Evolutionary conservation across 1,140 invertebrate species (phyloP), one percentile per base, ranked within the genome.

Genomic region (Aphis gossypii): DNA sequence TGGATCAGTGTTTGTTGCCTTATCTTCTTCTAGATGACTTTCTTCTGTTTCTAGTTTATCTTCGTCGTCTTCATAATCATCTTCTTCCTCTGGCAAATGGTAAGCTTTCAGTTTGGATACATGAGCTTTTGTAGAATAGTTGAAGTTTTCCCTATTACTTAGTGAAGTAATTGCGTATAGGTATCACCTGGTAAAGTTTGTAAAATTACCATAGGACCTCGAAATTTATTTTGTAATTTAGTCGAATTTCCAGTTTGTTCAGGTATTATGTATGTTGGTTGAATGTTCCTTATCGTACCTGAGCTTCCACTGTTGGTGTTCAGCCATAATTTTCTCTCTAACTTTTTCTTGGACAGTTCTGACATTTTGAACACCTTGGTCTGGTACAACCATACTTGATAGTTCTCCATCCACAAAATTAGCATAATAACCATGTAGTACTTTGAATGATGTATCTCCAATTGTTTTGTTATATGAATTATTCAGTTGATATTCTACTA

Each of bases 401-500:
- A 94, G 94, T 68, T 46, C 87, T 94, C 68, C 41, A 35, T 87
- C 84, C 8, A 25, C 41, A 18, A 56, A 23, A 25, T 38, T 54
- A 38, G 93, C 38, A 30, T 38, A 44, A 68, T 93, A 93, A n/a
- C 93, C 93, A 87, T 35, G 68, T 23, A 93, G 38, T 11, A 54
- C 6, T 18, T 90, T 11, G 30, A 93, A 93, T 20, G 87, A 54
- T n/a, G 93, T 76, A 18, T 90, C 44, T 6, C 93, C 93, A 38
- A 88, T 90, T 5, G 93, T 88, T 51, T 60, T 56, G 41, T 93
- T 93, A 35, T 51, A 8, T n/a, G 88, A 82, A 21, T 82, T 48
- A 25, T 93, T 90, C 0, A 93, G 35, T 35, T 93, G 44, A 35
- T 68, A 35, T 41, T 93, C 21, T 3, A 93, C 60, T 8, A 18